Evolutionary conservation across 2,888 invertebrate species (phyloP).

Genomic region (Xylocampa areola): DNA sequence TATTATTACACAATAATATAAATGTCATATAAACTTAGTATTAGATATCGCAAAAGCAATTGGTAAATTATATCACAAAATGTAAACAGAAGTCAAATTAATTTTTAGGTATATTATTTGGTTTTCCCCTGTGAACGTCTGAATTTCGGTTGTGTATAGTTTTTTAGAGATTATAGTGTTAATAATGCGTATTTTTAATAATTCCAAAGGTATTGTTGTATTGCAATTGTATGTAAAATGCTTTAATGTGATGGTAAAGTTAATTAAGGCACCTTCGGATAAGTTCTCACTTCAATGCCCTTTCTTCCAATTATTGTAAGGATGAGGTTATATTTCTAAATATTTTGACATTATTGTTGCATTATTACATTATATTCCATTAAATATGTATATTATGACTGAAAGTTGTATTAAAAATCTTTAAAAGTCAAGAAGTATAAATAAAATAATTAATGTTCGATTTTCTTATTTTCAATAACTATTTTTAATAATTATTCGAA

Average conservation of each 20-base stretch:
- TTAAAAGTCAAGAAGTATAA: constrained; percentile 5
- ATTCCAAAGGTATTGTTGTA: constrained; percentile 60
- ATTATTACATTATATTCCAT: neutral
- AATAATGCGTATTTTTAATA: constrained; percentile 56
- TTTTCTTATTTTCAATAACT: too few relatives aligned
- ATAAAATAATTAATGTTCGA: constrained; percentile 7
- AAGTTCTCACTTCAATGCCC: constrained; percentile 48
- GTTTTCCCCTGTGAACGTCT: constrained; percentile 62
- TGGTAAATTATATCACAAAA: constrained; percentile 73
- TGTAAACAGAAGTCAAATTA: constrained; percentile 83
- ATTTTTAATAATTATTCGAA: constrained; percentile 31
- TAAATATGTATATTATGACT: constrained; percentile 20
- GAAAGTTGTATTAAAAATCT: constrained; percentile 16
- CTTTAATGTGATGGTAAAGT: constrained; percentile 65
- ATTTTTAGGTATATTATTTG: constrained; percentile 61
- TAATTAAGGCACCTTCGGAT: constrained; percentile 55
- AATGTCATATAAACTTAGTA: constrained; percentile 18
- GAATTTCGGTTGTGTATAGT: constrained; percentile 75
- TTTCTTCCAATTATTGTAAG: constrained; percentile 46
- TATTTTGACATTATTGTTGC: constrained; percentile 5
- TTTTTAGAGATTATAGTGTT: constrained; percentile 58
- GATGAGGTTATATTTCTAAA: constrained; percentile 57
- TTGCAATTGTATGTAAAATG: constrained; percentile 62
- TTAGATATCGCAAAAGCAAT: constrained; percentile 68
- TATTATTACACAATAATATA: constrained; percentile 22